These are phyloP conservation scores for Graptemys geographica DNA, from an alignment of 2,797 vertebrate species.

Conservation along the genomic window DNA sequence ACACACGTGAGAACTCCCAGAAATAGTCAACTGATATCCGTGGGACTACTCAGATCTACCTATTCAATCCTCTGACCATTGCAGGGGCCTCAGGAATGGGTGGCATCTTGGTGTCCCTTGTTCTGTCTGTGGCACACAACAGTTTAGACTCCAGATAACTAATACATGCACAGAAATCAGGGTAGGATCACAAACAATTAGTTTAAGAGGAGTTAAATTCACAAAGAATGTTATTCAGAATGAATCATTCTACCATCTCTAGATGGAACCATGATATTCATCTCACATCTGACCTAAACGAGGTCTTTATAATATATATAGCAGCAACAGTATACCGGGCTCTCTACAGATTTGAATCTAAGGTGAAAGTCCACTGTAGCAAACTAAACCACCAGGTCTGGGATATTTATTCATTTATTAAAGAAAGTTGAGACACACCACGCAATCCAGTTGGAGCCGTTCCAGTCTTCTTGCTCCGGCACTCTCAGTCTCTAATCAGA, in stretches of 20 bases:
- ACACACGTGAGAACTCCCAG: background rate
- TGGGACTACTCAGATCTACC: background rate
- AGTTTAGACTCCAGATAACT: background rate
- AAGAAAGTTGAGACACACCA: slow-evolving; percentile 27
- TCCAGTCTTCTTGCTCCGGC: slow-evolving; percentile 62
- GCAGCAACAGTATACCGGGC: background rate
- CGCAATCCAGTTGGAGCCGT: slow-evolving; percentile 53
- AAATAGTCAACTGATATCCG: background rate
- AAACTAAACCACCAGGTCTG: slow-evolving; percentile 17
- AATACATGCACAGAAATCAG: background rate
- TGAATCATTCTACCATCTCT: background rate
- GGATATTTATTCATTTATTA: slow-evolving; percentile 38
- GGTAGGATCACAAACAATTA: background rate
- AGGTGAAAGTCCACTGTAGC: slow-evolving; percentile 48
- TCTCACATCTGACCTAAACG: background rate
- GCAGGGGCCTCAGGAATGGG: background rate
- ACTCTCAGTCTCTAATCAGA: slow-evolving; percentile 53
- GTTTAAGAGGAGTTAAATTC: background rate
- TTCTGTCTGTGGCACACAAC: background rate
- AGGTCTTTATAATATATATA: background rate
- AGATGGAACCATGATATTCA: background rate
- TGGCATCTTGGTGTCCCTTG: background rate
- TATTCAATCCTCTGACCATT: background rate
- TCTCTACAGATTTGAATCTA: slow-evolving; percentile 16
- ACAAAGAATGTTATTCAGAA: background rate